A percentile compares a stretch with the other conserved stretches of the same genome.
Evolutionary conservation across 1,140 invertebrate genomes (phyloP).

Genomic region (Helicoverpa zea): DNA sequence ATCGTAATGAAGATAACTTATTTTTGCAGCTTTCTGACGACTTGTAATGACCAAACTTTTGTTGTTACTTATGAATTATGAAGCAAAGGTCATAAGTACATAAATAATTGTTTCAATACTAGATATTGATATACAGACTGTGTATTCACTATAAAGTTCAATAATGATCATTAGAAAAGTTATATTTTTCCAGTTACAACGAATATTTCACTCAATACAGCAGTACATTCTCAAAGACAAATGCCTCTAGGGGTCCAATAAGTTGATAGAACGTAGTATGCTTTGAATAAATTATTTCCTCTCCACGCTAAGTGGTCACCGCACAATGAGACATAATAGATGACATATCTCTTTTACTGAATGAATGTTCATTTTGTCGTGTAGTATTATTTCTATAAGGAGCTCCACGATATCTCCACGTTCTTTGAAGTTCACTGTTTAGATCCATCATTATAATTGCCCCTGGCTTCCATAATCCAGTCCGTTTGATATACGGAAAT

Average conservation of each 20-base stretch:
- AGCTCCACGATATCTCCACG: constrained; percentile 36
- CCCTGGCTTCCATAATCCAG: constrained; percentile 52
- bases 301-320: constrained; percentile 77
- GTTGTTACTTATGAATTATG: too few relatives aligned
- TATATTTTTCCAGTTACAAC: too few relatives aligned
- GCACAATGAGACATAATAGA: constrained; percentile 78
- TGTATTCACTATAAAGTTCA: too few relatives aligned
- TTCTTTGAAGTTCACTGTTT: constrained; percentile 65
- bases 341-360: constrained; percentile 76
- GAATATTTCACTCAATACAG: too few relatives aligned
- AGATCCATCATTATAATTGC: constrained; percentile 65
- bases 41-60: too few relatives aligned
- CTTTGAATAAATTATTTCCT: constrained; percentile 84
- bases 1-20: not conserved
- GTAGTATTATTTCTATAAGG: constrained; percentile 57
- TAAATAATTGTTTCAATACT: not conserved
- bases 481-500: constrained; percentile 54
- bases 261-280: constrained; percentile 67
- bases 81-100: not conserved
- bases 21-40: not conserved
- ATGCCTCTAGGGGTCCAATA: constrained; percentile 60
- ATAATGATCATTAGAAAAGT: too few relatives aligned
- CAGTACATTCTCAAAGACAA: constrained; percentile 23
- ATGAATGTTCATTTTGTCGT: constrained; percentile 59
- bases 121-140: not conserved